Evolutionary conservation across 2,113 vertebrate genomes (phyloP).

Genomic region (Formicarius rufipectus): DNA sequence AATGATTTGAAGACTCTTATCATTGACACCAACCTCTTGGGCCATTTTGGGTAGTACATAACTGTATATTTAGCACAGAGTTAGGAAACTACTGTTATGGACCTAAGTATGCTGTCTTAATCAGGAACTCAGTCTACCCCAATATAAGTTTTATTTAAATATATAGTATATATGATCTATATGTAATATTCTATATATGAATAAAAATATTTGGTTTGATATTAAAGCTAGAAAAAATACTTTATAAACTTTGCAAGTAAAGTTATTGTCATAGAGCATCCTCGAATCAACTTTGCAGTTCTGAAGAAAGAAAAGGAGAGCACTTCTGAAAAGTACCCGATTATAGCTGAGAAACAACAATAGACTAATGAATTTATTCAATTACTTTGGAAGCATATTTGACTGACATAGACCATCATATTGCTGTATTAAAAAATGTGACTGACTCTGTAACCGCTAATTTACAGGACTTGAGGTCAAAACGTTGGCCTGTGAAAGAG

Average conservation of each 20-base stretch:
- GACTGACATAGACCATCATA: background rate
- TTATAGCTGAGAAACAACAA: background rate
- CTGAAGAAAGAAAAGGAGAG: background rate
- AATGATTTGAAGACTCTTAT: background rate
- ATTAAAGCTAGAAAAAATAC: background rate
- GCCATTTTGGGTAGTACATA: background rate
- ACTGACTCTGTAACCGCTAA: background rate
- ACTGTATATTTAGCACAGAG: background rate
- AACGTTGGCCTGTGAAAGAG: background rate
- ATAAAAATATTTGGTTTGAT: background rate
- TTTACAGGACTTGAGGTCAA: background rate
- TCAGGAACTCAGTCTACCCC: background rate
- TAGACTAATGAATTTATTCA: background rate
- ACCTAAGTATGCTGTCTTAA: background rate
- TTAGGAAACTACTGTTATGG: background rate
- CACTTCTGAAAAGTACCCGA: background rate
- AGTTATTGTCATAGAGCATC: background rate
- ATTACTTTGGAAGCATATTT: background rate
- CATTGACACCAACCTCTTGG: background rate
- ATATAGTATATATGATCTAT: too few relatives aligned
- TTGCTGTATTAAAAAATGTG: background rate
- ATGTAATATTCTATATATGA: background rate
- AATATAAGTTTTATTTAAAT: background rate
- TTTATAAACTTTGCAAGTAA: background rate
- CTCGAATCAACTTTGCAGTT: background rate